phyloP scores from a whole-genome alignment of 2,797 vertebrate species.

The Erpetoichthys calabaricus region DNA sequence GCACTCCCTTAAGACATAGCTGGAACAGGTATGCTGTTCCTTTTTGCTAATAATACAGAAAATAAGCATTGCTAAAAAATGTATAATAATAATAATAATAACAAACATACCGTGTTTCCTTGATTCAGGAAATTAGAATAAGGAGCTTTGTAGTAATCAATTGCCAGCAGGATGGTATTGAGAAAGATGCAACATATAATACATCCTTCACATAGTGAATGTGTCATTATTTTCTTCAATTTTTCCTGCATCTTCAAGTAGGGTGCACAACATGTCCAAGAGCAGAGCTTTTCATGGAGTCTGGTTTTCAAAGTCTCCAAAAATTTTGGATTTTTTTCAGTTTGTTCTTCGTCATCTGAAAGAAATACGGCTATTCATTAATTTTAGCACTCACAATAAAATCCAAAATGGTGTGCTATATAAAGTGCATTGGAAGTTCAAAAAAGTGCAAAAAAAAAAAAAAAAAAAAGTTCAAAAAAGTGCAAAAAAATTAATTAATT shows the following conservation, averaged over 20 bases:
- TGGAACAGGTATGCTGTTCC: no score
- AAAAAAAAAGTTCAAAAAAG: no score
- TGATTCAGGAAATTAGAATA: constrained; percentile 6
- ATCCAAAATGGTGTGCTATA: no score
- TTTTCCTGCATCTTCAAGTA: constrained; percentile 6
- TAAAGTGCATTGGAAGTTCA: no score
- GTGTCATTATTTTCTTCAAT: constrained; percentile 3
- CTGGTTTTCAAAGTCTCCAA: not conserved
- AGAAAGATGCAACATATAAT: constrained; percentile 11
- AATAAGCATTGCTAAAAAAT: no score
- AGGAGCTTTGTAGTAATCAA: constrained; percentile 11
- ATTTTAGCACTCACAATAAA: no score
- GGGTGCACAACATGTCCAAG: constrained; percentile 6
- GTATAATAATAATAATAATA: no score
- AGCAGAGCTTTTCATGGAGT: constrained; percentile 3
- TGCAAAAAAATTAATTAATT: no score
- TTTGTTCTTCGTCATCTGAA: constrained; percentile 2
- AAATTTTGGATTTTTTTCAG: not conserved
- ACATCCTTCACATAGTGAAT: constrained; percentile 5
- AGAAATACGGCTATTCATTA: not conserved
- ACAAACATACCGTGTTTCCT: constrained; percentile 8
- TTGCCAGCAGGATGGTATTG: constrained; percentile 11
- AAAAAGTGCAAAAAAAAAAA: no score
- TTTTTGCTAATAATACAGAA: no score
- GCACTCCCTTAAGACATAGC: no score